Conservation (phyloP, 2,797 vertebrate species). For the Acrocephalus scirpaceus region DNA sequence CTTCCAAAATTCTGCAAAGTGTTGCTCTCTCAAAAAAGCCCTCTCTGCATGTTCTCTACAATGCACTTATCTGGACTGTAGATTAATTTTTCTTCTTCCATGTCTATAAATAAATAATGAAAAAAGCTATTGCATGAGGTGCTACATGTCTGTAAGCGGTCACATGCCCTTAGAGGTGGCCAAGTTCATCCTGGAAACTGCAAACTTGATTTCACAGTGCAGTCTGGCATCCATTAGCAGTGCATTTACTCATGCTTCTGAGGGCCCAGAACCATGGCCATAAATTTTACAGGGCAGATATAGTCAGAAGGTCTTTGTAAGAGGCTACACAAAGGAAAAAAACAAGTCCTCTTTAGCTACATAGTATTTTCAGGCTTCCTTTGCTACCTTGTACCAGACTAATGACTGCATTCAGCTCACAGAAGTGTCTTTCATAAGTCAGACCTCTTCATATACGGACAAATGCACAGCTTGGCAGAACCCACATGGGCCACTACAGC, state of each 20-base stretch:
- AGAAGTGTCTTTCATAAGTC: background rate
- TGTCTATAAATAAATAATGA: constrained; percentile 41
- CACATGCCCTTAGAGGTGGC: background rate
- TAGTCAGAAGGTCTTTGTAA: background rate
- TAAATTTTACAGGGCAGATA: background rate
- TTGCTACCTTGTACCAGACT: background rate
- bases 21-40: background rate
- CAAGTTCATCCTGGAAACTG: background rate
- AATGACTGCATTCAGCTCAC: background rate
- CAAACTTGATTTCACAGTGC: background rate
- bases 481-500: background rate
- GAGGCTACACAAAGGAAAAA: background rate
- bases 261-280: background rate
- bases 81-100: background rate
- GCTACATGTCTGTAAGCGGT: background rate
- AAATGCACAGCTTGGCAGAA: background rate
- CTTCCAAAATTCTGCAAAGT: background rate
- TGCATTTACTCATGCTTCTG: background rate
- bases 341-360: background rate
- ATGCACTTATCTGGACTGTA: background rate
- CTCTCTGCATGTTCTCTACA: background rate
- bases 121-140: constrained; percentile 12
- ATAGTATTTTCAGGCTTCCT: background rate
- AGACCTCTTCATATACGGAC: background rate
- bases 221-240: constrained; percentile 8